Evolutionary conservation across 2,888 invertebrate genomes (phyloP).

Genomic region (Meiosimyza decipiens): DNA sequence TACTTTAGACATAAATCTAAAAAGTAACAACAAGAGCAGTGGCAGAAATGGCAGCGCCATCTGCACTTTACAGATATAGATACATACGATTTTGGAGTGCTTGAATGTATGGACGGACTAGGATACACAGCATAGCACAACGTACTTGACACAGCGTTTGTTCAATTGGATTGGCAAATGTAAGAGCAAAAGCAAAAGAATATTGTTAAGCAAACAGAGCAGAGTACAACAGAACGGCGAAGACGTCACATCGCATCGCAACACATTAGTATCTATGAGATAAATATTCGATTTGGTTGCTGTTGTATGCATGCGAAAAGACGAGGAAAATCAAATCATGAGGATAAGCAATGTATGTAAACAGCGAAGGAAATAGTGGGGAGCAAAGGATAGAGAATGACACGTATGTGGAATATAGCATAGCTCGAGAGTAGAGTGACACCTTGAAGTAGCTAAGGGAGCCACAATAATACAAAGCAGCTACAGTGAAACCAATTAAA

Average conservation of each 20-base stretch:
- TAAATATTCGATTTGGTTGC: constrained; percentile 28
- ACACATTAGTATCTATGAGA: constrained; percentile 17
- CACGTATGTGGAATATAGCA: too few species aligned
- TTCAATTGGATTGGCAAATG: constrained; percentile 37
- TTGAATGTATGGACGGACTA: too few species aligned
- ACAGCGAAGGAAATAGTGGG: too few species aligned
- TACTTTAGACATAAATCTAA: constrained; percentile 42
- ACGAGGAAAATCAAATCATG: too few species aligned
- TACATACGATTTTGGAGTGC: too few species aligned
- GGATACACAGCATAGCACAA: background rate
- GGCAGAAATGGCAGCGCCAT: constrained; percentile 34
- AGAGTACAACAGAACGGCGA: background rate
- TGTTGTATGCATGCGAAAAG: too few species aligned
- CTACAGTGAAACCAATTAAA: too few species aligned
- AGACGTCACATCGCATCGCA: background rate
- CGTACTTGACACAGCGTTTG: constrained; percentile 33
- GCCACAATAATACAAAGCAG: too few species aligned
- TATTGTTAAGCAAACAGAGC: constrained; percentile 15
- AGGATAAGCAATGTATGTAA: too few species aligned
- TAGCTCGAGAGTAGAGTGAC: too few species aligned
- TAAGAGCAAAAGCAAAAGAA: constrained; percentile 32
- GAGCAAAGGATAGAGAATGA: too few species aligned
- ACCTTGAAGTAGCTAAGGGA: too few species aligned
- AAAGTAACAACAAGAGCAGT: constrained; percentile 35
- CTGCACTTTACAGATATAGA: constrained; percentile 37